Evolutionary conservation across 2,888 invertebrate species (phyloP).

Genomic region (Metopia argyrocephala): DNA sequence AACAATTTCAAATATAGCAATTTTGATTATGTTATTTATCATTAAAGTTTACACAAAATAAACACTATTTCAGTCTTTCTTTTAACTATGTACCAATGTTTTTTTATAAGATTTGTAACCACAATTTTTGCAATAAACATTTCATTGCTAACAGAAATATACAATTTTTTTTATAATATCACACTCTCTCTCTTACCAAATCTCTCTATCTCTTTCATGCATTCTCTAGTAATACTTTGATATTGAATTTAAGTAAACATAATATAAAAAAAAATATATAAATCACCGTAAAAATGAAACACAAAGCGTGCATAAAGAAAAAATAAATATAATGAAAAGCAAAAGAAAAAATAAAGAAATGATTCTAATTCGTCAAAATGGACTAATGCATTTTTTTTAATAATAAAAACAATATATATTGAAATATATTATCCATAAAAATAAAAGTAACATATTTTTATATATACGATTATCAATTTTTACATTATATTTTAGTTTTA

Average conservation of each 20-base stretch:
- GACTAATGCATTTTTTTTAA: conserved; percentile 76
- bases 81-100: neutral
- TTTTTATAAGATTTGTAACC: conserved; percentile 14
- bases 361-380: conserved; percentile 73
- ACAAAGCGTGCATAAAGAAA: conserved; percentile 57
- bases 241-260: conserved; percentile 32
- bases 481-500: conserved; percentile 75
- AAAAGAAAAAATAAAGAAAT: conserved; percentile 66
- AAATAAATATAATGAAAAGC: conserved; percentile 62
- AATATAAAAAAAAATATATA: conserved; percentile 26
- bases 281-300: conserved; percentile 57
- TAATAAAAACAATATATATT: conserved; percentile 56
- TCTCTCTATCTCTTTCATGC: conserved; percentile 9
- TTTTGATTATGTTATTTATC: conserved; percentile 21
- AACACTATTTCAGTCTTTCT: conserved; percentile 14
- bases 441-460: conserved; percentile 72
- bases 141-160: conserved; percentile 25
- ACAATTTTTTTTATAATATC: conserved; percentile 16
- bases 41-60: conserved; percentile 29
- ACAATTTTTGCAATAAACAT: conserved; percentile 29
- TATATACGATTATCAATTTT: conserved; percentile 78
- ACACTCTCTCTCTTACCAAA: conserved; percentile 15
- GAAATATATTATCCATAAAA: conserved; percentile 61
- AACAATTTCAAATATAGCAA: conserved; percentile 34
- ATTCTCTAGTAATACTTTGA: conserved; percentile 14